Percentiles rank a stretch among this genome's conserved stretches.
Evolutionary conservation across 2,888 invertebrate genomes (phyloP).

Genomic region (Atrina japonica): DNA sequence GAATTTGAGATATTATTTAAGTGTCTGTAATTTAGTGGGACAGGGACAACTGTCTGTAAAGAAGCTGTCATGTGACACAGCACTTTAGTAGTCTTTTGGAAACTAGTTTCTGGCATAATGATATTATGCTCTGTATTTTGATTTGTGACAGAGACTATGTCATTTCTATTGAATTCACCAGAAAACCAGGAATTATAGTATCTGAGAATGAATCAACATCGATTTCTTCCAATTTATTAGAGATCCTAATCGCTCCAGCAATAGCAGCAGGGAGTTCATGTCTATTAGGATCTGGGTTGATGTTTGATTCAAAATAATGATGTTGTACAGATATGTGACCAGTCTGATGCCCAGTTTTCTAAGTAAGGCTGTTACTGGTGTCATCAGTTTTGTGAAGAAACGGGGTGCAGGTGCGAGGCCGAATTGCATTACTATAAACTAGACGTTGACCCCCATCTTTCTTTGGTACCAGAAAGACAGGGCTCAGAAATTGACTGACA

Average conservation of each 20-base stretch:
- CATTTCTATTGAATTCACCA: conserved; percentile 9
- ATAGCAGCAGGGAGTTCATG: conserved; percentile 1
- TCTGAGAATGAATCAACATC: too few species aligned
- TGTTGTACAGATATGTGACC: conserved; percentile 38
- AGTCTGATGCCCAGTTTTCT: conserved; percentile 30
- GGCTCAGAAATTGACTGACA: too few species aligned
- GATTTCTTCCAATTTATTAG: too few species aligned
- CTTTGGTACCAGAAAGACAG: too few species aligned
- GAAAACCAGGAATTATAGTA: conserved; percentile 14
- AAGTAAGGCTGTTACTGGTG: conserved; percentile 23
- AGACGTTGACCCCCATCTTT: too few species aligned
- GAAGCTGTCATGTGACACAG: conserved; percentile 25
- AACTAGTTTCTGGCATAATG: neutral
- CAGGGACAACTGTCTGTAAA: conserved; percentile 16
- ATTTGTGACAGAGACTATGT: conserved; percentile 5
- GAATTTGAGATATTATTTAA: conserved; percentile 32
- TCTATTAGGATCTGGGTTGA: neutral
- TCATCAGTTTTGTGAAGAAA: too few species aligned
- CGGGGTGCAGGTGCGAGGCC: too few species aligned
- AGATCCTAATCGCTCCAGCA: too few species aligned
- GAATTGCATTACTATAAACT: too few species aligned
- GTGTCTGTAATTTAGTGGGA: conserved; percentile 22
- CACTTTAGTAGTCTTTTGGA: conserved; percentile 3
- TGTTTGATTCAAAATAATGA: conserved; percentile 23
- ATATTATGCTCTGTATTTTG: conserved; percentile 19